Base-by-base conservation (phyloP, 2,888 invertebrate species). In the Ellobium chinense region DNA sequence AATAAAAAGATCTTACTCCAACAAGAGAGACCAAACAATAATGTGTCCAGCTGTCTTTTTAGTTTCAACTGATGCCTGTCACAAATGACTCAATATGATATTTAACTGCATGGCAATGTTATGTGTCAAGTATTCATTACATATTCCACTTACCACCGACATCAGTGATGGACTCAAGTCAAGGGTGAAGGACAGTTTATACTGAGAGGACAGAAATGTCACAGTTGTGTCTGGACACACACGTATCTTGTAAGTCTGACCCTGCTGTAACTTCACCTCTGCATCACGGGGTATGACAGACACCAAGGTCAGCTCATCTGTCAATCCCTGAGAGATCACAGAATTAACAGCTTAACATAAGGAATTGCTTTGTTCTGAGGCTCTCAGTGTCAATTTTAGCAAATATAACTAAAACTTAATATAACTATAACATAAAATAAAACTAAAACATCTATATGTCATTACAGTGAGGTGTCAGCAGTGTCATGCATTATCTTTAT, bases 151-250 rank as follows among this genome's bases (percentile, higher is more conserved):
- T 92, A 95, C 96, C 84, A 96, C 95, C 81, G 95, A 95, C 69
- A 96, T 95, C 80, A 95, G 94, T 1, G 96, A 96, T 14, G 96
- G 96, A 91, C 96, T 96, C 91, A 96, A 94, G 92, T 97, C 96
- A 81, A 97, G 93, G 86, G 96, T 95, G 90, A 96, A 96, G 68
- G 96, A 96, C 85, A 96, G 94, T 84, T 95, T 94, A 91, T 96
- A 96, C 82, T 94, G 94, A 85, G 95, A 94, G 29, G 96, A 95
- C 60, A 96, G 92, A 92, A 96, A 96, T 87, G 95, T 95, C 54
- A 96, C 93, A 56, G 85, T 87, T 29, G 91, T 91, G 78, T 85
- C 83, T 1, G 91, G 89, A 7, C 89, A 85, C 54, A 92, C 84
- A 56, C 83, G 75, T 60, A 89, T 87, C n/a, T 84, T 84, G 79